Conservation (phyloP, 2,888 invertebrate species). For the Globia sparganii region DNA sequence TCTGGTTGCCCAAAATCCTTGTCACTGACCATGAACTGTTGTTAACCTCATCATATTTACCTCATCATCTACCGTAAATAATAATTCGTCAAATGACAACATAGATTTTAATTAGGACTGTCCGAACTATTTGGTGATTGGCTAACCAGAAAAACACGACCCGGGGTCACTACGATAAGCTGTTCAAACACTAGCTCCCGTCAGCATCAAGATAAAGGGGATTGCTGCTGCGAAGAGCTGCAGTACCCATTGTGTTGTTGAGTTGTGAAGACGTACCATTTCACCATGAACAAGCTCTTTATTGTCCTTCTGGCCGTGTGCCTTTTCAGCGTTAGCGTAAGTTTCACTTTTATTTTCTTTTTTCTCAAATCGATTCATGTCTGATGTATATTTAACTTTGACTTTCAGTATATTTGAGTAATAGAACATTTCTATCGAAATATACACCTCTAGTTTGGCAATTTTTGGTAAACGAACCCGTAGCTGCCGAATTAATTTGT, state of each 20-base stretch:
- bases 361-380: background rate
- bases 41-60: background rate
- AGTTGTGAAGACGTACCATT: constrained; percentile 66
- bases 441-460: background rate
- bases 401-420: background rate
- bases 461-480: background rate
- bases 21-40: background rate
- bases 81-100: background rate
- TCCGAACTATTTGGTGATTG: background rate
- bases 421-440: too few species aligned
- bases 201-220: constrained; percentile 68
- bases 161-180: constrained; percentile 43
- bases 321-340: constrained; percentile 81
- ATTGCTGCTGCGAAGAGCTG: constrained; percentile 43
- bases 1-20: background rate
- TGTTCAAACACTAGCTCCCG: constrained; percentile 37
- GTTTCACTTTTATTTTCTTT: constrained; percentile 58
- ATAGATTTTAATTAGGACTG: background rate
- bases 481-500: background rate
- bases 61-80: background rate
- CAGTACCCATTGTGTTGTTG: constrained; percentile 69
- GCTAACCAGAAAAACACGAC: constrained; percentile 6
- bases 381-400: background rate
- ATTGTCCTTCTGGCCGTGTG: constrained; percentile 81
- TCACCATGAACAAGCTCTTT: constrained; percentile 81